A percentile compares a stretch with the other conserved stretches of the same genome.
Conservation (phyloP, 2,113 vertebrate species). For the Garra rufa region DNA sequence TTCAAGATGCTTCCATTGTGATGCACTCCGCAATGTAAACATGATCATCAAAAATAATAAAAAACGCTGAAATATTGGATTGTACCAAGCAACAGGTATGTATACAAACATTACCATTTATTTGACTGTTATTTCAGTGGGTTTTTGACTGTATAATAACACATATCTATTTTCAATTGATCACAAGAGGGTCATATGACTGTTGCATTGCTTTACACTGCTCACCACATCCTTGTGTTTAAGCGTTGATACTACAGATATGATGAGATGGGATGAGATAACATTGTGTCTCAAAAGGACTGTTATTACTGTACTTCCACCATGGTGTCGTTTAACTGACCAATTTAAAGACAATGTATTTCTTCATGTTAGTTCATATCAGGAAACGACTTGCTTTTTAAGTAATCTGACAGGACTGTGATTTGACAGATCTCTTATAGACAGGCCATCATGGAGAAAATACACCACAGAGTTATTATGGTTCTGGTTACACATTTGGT, state of each 20-base stretch:
- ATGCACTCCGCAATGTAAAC: neutral
- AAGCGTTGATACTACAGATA: neutral
- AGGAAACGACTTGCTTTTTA: neutral
- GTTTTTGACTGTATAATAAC: neutral
- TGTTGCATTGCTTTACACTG: neutral
- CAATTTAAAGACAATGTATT: neutral
- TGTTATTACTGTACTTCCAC: neutral
- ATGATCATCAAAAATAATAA: neutral
- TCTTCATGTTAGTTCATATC: too few species aligned
- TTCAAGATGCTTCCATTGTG: conserved; percentile 51
- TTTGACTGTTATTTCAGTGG: neutral
- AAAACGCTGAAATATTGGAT: conserved; percentile 10
- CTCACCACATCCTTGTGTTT: neutral
- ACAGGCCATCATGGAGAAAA: conserved; percentile 18
- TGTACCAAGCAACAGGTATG: neutral
- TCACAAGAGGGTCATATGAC: conserved; percentile 50
- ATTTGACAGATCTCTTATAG: conserved; percentile 1
- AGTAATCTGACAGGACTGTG: neutral
- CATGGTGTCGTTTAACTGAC: neutral
- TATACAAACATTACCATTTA: neutral
- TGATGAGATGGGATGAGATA: neutral
- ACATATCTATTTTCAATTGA: neutral
- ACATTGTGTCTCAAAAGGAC: neutral
- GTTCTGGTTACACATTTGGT: neutral
- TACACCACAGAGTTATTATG: neutral